Evolutionary conservation across 2,113 vertebrate genomes (phyloP).

Genomic region (Diadophis punctatus): DNA sequence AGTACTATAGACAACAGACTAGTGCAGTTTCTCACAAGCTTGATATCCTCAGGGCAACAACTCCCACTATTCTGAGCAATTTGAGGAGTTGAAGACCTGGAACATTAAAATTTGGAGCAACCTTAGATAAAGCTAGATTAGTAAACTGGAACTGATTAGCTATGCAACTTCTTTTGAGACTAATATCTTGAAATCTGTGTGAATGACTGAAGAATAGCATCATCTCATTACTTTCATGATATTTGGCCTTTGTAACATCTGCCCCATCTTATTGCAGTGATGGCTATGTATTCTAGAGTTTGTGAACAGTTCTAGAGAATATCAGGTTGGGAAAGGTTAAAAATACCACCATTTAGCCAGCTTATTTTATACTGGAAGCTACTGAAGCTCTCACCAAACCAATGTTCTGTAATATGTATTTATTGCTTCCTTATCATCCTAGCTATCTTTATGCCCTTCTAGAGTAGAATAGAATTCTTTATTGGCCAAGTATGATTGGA

Average conservation of each 20-base stretch:
- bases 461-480: too few species aligned
- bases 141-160: not conserved
- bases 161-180: not conserved
- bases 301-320: not conserved
- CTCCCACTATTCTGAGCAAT: not conserved
- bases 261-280: not conserved
- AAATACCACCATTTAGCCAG: not conserved
- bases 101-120: not conserved
- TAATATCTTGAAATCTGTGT: not conserved
- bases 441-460: not conserved
- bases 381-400: not conserved
- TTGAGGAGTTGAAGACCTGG: not conserved
- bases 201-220: not conserved
- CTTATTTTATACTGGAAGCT: not conserved
- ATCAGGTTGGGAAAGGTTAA: not conserved
- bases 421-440: not conserved
- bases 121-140: not conserved
- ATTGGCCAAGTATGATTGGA: too few species aligned
- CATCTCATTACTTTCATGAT: not conserved
- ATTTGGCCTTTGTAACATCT: not conserved
- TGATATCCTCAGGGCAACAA: not conserved
- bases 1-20: not conserved
- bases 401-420: not conserved
- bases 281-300: not conserved
- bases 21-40: not conserved